Percentiles rank a stretch among this genome's conserved stretches.
Evolutionary conservation across 2,797 vertebrate species (phyloP).

Genomic region (Carapus acus): DNA sequence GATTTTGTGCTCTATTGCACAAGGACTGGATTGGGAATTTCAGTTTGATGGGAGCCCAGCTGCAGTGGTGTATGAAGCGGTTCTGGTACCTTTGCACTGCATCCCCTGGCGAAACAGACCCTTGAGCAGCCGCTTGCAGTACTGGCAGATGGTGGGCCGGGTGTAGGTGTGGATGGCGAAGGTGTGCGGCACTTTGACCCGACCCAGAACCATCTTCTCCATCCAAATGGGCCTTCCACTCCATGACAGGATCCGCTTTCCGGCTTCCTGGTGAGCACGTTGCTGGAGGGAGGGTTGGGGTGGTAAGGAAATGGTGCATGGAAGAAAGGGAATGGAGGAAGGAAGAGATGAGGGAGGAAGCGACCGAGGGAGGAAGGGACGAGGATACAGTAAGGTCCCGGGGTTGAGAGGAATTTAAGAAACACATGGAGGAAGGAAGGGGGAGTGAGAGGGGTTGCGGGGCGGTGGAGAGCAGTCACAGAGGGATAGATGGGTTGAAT

Average conservation of each 20-base stretch:
- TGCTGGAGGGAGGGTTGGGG: conserved; percentile 63
- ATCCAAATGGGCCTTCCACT: conserved; percentile 97
- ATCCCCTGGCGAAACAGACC: conserved; percentile 96
- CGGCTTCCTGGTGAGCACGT: conserved; percentile 86
- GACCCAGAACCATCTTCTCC: conserved; percentile 96
- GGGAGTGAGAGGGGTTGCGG: conserved; percentile 6
- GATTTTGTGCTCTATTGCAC: no score
- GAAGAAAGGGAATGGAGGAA: not conserved
- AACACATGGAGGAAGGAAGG: conserved; percentile 26
- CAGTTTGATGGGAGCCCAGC: no score
- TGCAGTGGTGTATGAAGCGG: no score
- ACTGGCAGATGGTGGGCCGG: conserved; percentile 95
- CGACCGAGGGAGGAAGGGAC: no score
- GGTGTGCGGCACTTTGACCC: conserved; percentile 95
- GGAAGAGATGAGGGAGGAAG: not conserved
- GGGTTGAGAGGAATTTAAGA: conserved; percentile 25
- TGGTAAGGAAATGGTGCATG: not conserved
- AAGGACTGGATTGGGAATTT: no score
- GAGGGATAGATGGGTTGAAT: conserved; percentile 25
- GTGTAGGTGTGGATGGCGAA: conserved; percentile 96
- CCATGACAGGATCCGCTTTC: conserved; percentile 95
- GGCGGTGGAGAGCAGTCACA: conserved; percentile 22
- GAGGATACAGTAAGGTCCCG: conserved; percentile 1
- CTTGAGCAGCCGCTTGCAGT: conserved; percentile 93
- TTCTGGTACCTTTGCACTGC: conserved; percentile 93